These are phyloP conservation scores for Sapayoa aenigma DNA, from an alignment of 2,113 vertebrate species.

Conservation along the genomic window DNA sequence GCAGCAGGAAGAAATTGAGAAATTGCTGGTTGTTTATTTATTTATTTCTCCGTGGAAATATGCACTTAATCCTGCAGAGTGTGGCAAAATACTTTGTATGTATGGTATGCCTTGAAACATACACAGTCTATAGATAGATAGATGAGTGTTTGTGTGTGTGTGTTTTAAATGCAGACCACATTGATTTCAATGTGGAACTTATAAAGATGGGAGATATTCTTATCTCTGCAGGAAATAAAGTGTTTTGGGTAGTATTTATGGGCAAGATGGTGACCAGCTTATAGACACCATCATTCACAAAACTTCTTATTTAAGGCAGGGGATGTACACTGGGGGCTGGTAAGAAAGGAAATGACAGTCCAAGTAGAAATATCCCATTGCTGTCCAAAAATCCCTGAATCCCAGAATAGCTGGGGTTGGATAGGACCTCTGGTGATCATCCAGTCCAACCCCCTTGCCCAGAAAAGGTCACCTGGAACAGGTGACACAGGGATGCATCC, in stretches of 20 bases:
- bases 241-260: slow-evolving; percentile 13
- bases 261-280: background rate
- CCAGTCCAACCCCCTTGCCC: background rate
- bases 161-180: slow-evolving; percentile 37
- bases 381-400: background rate
- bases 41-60: slow-evolving; percentile 43
- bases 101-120: background rate
- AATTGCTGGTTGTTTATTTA: slow-evolving; percentile 60
- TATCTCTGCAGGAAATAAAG: slow-evolving; percentile 65
- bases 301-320: background rate
- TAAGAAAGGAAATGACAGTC: background rate
- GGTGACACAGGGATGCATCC: background rate
- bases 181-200: slow-evolving; percentile 51
- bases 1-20: slow-evolving; percentile 59
- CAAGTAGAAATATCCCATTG: background rate
- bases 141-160: background rate
- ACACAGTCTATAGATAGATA: background rate
- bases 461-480: background rate
- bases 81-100: background rate
- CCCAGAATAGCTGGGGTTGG: background rate
- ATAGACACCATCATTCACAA: background rate
- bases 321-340: background rate
- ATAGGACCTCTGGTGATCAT: background rate
- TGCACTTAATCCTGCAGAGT: slow-evolving; percentile 22
- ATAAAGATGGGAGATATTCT: slow-evolving; percentile 51